These are phyloP conservation scores for Ischnura elegans DNA, from an alignment of 2,888 invertebrate species.

Conservation along the genomic window DNA sequence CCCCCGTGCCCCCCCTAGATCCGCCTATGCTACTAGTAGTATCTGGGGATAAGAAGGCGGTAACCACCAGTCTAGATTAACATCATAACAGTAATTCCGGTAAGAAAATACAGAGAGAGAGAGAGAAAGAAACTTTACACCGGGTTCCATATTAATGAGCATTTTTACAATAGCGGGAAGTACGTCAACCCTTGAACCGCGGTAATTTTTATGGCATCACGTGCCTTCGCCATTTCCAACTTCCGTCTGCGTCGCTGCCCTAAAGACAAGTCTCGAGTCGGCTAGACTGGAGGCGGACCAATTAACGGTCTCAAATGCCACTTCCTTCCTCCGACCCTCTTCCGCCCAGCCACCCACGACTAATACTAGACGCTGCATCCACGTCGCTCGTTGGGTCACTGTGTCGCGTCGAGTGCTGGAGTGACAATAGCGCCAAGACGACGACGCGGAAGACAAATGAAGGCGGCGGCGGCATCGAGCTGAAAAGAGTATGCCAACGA, in stretches of 20 bases:
- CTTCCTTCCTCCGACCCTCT: neutral
- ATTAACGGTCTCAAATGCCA: slow-evolving; percentile 40
- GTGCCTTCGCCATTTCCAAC: neutral
- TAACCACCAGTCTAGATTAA: no score
- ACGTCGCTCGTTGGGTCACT: slow-evolving; percentile 37
- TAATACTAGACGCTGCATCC: neutral
- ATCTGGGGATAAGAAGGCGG: neutral
- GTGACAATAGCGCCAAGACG: slow-evolving; percentile 39
- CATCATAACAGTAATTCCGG: no score
- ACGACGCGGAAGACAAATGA: slow-evolving; percentile 23
- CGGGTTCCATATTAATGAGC: neutral
- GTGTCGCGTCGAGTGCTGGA: slow-evolving; percentile 29
- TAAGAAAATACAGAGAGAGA: neutral
- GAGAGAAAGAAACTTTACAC: neutral
- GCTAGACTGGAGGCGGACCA: slow-evolving; percentile 20
- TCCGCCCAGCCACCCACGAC: neutral
- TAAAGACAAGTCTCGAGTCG: neutral
- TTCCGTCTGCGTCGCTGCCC: neutral
- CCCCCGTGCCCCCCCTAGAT: no score
- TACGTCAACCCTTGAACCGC: no score
- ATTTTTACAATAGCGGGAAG: no score
- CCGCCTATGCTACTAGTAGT: no score
- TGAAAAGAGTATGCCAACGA: neutral
- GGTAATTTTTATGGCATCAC: neutral
- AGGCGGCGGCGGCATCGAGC: neutral